Base-by-base conservation (phyloP, 2,888 invertebrate species). In the Mactromeris polynyma region DNA sequence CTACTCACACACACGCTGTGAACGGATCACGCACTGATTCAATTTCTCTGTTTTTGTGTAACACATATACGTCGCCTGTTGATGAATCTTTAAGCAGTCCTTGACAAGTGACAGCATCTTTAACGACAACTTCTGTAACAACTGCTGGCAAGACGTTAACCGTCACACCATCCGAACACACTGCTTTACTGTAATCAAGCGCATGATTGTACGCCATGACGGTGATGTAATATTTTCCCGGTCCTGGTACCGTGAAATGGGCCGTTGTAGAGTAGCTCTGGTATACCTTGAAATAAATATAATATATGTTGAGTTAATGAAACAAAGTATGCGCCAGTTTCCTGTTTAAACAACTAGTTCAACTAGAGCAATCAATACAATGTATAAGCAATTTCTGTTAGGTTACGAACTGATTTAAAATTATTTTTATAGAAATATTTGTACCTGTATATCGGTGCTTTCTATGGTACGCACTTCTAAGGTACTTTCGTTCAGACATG, bases 141-240 rank as follows among this genome's bases (percentile, higher is more conserved):
- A 58, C 54, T 40, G 94, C 93, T 3, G 86, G 38, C 31, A 82
- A 69, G 6, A 81, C 83, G 69, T 93, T 93, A 11, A 95, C 84
- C 0, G 89, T 90, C 4, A 95, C 92, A 38, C 95, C 95, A 86
- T 95, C 94, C 36, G 94, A 94, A 89, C 95, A 95, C 19, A 94
- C 94, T 0, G 94, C 92, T 19, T 87, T 88, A n/a, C 94, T 94
- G 11, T 90, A 89, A 31, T 91, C 93, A 9, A 94, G 81, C 6
- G 94, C 95, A 46, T 91, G 91, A 86, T 95, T 95, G 73, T 91
- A 94, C 11, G 94, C 94, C 21, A 93, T 94, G 4, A 95, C 94
- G 9, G 94, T 94, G 3, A 94, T 86, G 80, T 91, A 91, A 64
- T 94, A 95, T 17, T 79, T 89, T 0, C 93, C 94, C 17, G 90